These are phyloP conservation scores for Dendropsophus ebraccatus DNA, from an alignment of 2,113 vertebrate genomes.

Conservation along the genomic window DNA sequence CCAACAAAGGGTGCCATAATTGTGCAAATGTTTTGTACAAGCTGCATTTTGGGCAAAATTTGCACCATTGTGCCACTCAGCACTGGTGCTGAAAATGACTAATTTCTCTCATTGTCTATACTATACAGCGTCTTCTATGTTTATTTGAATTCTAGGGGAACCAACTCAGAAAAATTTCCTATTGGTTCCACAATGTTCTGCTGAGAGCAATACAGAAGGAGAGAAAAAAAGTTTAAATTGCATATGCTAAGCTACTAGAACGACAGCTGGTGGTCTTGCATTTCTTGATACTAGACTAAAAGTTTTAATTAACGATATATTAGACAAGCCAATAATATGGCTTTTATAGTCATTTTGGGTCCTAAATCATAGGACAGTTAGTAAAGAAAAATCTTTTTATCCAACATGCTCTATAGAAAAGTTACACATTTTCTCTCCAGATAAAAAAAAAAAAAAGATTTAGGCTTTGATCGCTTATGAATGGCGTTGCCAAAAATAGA, in stretches of 20 bases:
- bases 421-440: constrained; percentile 45
- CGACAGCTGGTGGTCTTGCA: not conserved
- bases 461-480: constrained; percentile 39
- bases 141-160: not conserved
- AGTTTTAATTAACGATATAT: not conserved
- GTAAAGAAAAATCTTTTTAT: not conserved
- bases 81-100: no score
- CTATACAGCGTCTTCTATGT: not conserved
- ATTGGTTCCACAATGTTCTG: not conserved
- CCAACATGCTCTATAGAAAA: constrained; percentile 29
- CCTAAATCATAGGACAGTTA: not conserved
- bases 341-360: not conserved
- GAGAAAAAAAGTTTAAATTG: not conserved
- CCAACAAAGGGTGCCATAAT: no score
- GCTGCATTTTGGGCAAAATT: no score
- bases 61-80: no score
- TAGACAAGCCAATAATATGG: not conserved
- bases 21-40: no score
- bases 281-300: not conserved
- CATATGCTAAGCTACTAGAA: not conserved
- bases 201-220: not conserved
- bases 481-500: constrained; percentile 48
- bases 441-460: not conserved
- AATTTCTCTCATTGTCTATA: no score
- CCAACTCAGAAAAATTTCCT: not conserved